Percentiles rank a stretch among this genome's conserved stretches.
phyloP scores from a whole-genome alignment of 2,797 vertebrate genomes.

The Sarcophilus harrisii region DNA sequence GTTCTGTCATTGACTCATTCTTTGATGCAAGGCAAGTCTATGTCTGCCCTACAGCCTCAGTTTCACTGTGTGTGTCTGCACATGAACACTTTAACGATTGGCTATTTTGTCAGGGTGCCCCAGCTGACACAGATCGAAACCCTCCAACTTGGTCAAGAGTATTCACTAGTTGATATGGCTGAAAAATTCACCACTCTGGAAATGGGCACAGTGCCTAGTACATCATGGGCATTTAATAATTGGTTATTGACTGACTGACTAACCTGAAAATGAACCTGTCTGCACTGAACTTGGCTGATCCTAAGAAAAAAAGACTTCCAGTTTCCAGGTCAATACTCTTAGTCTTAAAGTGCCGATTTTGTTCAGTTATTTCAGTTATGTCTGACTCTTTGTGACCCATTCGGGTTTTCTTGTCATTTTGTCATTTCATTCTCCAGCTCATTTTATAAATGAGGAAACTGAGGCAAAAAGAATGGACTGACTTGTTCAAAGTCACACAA shows the following conservation, averaged over 20 bases:
- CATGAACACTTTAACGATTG: not conserved
- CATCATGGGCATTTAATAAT: not conserved
- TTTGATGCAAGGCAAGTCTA: fast-evolving
- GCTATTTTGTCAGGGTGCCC: not conserved
- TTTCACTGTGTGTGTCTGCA: not conserved
- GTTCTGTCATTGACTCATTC: fast-evolving
- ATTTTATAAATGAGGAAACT: not conserved
- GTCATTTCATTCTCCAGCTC: not conserved
- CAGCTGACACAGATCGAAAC: not conserved
- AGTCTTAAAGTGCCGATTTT: not conserved
- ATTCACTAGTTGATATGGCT: not conserved
- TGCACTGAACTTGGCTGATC: not conserved
- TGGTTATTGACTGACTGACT: not conserved
- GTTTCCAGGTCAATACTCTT: not conserved
- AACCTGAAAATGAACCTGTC: not conserved
- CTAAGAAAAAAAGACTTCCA: not conserved
- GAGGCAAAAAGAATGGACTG: not conserved
- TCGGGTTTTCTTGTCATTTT: not conserved
- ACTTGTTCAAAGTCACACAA: not conserved
- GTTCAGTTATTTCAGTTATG: not conserved
- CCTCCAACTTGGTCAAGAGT: not conserved
- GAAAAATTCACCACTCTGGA: not conserved
- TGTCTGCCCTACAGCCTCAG: not conserved
- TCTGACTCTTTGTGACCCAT: not conserved
- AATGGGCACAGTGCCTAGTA: not conserved